Percentiles rank a stretch among this genome's conserved stretches.
Conservation (phyloP, 1,140 invertebrate species). For the silkworm (Bombyx mori) region ASM3026992v2 NC_085120.1:4108001-4108500, state of each 20-base stretch:
- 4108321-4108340: slow-evolving; percentile 52
- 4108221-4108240: slow-evolving; percentile 51
- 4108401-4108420: slow-evolving; percentile 55
- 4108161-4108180: slow-evolving; percentile 62
- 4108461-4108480: slow-evolving; percentile 58
- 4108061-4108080: slow-evolving; percentile 7
- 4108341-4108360: slow-evolving; percentile 64
- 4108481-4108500: slow-evolving; percentile 59
- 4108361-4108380: slow-evolving; percentile 63
- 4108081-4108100: slow-evolving; percentile 30
- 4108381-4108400: slow-evolving; percentile 63
- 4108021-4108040: slow-evolving; percentile 49
- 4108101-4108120: slow-evolving; percentile 34
- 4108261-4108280: slow-evolving; percentile 13
- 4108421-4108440: slow-evolving; percentile 52
- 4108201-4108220: slow-evolving; percentile 33
- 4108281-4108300: slow-evolving; percentile 24
- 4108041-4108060: slow-evolving; percentile 25
- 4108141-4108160: slow-evolving; percentile 38
- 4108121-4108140: slow-evolving; percentile 14
- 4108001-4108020: slow-evolving; percentile 34
- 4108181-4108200: slow-evolving; percentile 39
- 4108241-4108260: slow-evolving; percentile 39
- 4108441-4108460: slow-evolving; percentile 65
- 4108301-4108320: slow-evolving; percentile 25